Percentiles rank a stretch among this genome's conserved stretches.
Conservation (phyloP, 2,888 invertebrate species). For the Eilema sororculum region DNA sequence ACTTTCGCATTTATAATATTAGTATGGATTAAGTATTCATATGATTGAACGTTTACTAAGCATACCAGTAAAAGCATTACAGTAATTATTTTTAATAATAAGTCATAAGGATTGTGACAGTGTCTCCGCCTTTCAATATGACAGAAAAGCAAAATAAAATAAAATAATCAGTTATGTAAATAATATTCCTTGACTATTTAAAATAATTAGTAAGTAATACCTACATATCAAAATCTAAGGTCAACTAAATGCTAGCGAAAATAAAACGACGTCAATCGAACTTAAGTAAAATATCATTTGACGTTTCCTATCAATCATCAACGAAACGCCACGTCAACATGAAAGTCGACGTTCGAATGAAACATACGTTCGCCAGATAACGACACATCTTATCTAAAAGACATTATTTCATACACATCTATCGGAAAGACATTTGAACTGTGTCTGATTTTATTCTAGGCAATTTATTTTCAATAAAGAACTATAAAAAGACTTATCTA, state of each 20-base stretch:
- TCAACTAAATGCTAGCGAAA: neutral
- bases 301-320: constrained; percentile 48
- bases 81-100: no score
- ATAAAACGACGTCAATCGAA: neutral
- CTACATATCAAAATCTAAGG: neutral
- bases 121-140: no score
- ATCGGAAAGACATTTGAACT: constrained; percentile 85
- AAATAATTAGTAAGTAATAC: no score
- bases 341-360: constrained; percentile 28
- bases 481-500: constrained; percentile 88
- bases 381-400: constrained; percentile 79
- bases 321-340: constrained; percentile 52
- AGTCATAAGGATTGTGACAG: no score
- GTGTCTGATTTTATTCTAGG: constrained; percentile 86
- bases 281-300: constrained; percentile 33
- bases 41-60: no score
- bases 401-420: constrained; percentile 86
- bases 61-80: no score
- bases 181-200: neutral
- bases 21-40: no score
- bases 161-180: no score
- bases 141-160: no score
- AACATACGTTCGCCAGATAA: constrained; percentile 73
- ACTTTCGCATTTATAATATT: no score
- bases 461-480: constrained; percentile 88